Percentiles rank a stretch among this genome's conserved stretches.
Conservation (phyloP, 1,140 invertebrate species). For the Sycobia sp. region DNA sequence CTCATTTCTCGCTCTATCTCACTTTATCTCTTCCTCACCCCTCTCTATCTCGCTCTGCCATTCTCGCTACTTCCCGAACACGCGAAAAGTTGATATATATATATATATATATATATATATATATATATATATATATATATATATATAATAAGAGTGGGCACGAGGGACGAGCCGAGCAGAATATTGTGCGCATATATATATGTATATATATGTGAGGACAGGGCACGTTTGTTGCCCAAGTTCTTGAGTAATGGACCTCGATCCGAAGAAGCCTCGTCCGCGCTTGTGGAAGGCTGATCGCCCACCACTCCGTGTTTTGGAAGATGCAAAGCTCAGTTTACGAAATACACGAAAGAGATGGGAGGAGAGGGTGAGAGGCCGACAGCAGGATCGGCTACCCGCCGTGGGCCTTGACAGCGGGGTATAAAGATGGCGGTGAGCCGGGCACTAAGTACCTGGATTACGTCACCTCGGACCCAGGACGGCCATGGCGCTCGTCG, state of each 20-base stretch:
- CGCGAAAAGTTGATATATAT: too few species aligned
- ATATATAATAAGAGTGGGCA: too few species aligned
- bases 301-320: too few species aligned
- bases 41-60: too few species aligned
- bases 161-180: too few species aligned
- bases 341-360: constrained; percentile 16
- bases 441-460: constrained; percentile 44
- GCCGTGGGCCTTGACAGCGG: constrained; percentile 40
- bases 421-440: constrained; percentile 40
- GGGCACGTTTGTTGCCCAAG: background rate
- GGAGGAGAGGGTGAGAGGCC: background rate
- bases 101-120: too few species aligned
- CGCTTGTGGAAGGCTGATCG: constrained; percentile 26
- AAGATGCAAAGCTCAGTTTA: constrained; percentile 33
- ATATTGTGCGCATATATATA: background rate
- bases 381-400: constrained; percentile 22
- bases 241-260: constrained; percentile 28
- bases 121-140: too few species aligned
- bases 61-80: too few species aligned
- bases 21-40: too few species aligned
- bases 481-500: too few species aligned
- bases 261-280: constrained; percentile 18
- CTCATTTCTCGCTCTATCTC: too few species aligned
- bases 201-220: background rate
- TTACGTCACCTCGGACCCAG: constrained; percentile 44